Percentiles rank a stretch among this genome's conserved stretches.
Conservation (phyloP, 2,113 vertebrate species). For the Eolophus roseicapilla region DNA sequence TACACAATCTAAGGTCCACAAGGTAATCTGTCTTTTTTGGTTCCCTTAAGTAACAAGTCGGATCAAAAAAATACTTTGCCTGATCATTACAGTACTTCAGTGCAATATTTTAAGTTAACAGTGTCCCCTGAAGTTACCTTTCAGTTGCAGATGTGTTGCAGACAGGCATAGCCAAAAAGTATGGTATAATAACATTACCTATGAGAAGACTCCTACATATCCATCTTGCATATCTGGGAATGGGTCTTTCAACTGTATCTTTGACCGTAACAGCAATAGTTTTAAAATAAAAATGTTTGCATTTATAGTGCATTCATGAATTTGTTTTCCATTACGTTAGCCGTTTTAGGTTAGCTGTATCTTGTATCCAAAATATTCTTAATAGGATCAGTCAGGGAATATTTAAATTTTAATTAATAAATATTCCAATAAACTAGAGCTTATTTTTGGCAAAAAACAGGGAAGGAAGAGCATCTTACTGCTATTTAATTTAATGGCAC, state of each 20-base stretch:
- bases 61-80: background rate
- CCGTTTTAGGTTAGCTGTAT: background rate
- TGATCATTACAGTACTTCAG: background rate
- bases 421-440: background rate
- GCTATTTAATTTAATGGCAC: slow-evolving; percentile 1
- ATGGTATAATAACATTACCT: background rate
- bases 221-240: background rate
- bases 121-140: background rate
- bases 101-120: background rate
- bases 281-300: background rate
- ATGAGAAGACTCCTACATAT: background rate
- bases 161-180: background rate
- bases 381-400: background rate
- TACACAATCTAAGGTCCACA: background rate
- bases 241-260: background rate
- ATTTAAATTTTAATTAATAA: slow-evolving; percentile 45
- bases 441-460: background rate
- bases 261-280: background rate
- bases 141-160: background rate
- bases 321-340: background rate
- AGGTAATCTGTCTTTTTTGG: background rate
- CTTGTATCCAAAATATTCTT: background rate
- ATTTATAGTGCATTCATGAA: background rate
- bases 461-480: background rate
- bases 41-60: background rate